Base-by-base conservation (phyloP, 2,888 invertebrate genomes). In the Deilephila porcellus region DNA sequence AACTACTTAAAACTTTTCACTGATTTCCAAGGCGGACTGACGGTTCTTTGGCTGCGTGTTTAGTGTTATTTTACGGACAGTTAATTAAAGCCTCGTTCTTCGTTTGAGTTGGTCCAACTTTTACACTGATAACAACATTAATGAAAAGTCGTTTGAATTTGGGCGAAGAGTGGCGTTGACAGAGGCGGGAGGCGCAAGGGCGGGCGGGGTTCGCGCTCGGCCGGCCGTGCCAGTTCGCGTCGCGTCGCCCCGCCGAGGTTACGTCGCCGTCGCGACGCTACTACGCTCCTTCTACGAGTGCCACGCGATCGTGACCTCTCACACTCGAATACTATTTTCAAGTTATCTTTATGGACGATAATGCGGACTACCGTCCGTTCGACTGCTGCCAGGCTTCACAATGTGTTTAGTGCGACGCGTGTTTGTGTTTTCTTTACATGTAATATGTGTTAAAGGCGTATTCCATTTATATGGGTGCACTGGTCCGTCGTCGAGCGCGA, bases 111-210 rank as follows among this genome's bases (percentile, higher is more conserved):
- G 85, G 85, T 79, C 79, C 85, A 93, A 93, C 88, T 94, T 92
- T 93, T 92, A 90, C 88, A 92, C 89, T 89, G 92, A 93, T 93
- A 93, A 93, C 92, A 93, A 90, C 91, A 92, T 93, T 93, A 93
- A 94, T 94, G 93, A 93, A 92, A 93, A 93, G 90, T 93, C 88
- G 88, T 86, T 88, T 91, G 89, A 91, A 92, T 93, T 94, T 91
- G 89, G 91, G 91, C 85, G 87, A 85, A 87, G 88, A 88, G 89
- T 90, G 90, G 89, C 88, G 88, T 89, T 89, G 91, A 91, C 90
- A 90, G 87, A 85, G 91, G 87, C 81, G 83, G 83, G 86, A 83
- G 88, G 85, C 81, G 86, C 79, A 79, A 84, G 85, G 85, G 87
- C 84, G 87, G 89, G 87, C 86, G 90, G 92, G 92, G 89, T 84